Conservation (phyloP, 92 coral and sea anemone genomes). For the Epizoanthus scotinus region DNA sequence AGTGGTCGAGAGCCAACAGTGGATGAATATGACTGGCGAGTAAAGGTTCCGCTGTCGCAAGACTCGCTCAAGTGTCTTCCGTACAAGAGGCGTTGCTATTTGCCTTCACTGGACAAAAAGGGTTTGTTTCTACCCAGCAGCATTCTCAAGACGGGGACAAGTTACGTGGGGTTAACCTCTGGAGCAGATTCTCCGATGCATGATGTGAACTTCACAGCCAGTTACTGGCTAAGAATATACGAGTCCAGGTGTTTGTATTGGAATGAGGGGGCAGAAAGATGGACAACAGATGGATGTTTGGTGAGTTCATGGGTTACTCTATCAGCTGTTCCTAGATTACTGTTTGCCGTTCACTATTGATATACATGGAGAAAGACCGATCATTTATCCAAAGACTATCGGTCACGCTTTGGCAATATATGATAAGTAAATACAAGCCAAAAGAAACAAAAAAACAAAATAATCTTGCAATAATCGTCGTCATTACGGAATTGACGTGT, state of each 20-base stretch:
- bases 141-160: neutral
- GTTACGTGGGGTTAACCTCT: neutral
- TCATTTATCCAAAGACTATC: too few relatives aligned
- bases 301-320: conserved; percentile 29
- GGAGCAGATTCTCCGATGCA: conserved; percentile 31
- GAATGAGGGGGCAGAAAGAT: conserved; percentile 54
- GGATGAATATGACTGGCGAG: conserved; percentile 18
- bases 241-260: conserved; percentile 69
- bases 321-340: too few relatives aligned
- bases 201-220: conserved; percentile 45
- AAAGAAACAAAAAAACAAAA: too few relatives aligned
- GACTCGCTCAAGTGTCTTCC: conserved; percentile 3
- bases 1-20: neutral
- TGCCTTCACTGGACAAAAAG: conserved; percentile 3
- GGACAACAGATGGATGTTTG: conserved; percentile 71
- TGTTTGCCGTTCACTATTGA: too few relatives aligned
- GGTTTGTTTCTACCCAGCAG: conserved; percentile 4
- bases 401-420: too few relatives aligned
- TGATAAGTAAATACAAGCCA: too few relatives aligned
- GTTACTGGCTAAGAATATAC: conserved; percentile 55
- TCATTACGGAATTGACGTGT: too few relatives aligned
- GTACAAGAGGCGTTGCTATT: neutral
- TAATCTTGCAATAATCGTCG: too few relatives aligned
- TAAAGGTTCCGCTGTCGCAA: neutral
- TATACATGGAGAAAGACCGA: too few relatives aligned